Evolutionary conservation across 2,888 invertebrate genomes (phyloP), one percentile per base, ranked within the genome.

Genomic region (Netelia melanura): DNA sequence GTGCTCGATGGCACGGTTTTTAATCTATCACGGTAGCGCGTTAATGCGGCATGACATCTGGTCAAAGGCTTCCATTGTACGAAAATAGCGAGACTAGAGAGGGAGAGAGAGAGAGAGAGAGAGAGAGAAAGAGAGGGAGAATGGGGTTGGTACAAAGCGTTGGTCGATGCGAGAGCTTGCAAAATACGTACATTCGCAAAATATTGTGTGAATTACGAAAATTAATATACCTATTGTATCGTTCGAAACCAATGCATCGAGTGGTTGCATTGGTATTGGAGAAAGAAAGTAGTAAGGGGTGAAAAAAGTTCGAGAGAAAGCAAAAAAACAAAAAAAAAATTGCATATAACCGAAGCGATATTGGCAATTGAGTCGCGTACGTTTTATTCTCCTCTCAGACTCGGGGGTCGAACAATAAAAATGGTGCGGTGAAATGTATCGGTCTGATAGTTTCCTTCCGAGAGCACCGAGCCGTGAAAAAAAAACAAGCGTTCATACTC

Each of bases 11-110:
- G 61, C 56, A 52, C 71, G 70, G 44, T 83, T 81, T 84, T 87
- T 81, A 81, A 79, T 71, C 79, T 79, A 81, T 79, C 72, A 76
- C 21, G 58, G 72, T 38, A 43, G 25, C 61, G 79, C 81, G 75
- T 84, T 87, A 86, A 83, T 74, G 77, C 67, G 67, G 58, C 65
- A 64, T 75, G 75, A 71, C 86, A 88, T 86, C 85, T 86, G 84
- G 80, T 71, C 80, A 72, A 87, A 84, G 72, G 72, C 81, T 54
- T 38, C 62, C 54, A 81, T 81, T 84, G 67, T 77, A 43, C 48
- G 44, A 67, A 77, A 58, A 17, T 58, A 67, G 17, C 48, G 56
- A 75, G 58, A 6, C 38, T 38, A 38, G 38, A 38, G 6, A 61
- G 21, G 38, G 67, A 48, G 62, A 21, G 44, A 30, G 58, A 81